Percentiles rank a stretch among this genome's conserved stretches.
Evolutionary conservation across 2,113 vertebrate genomes (phyloP).

Genomic region (Eudorcas thomsonii): DNA sequence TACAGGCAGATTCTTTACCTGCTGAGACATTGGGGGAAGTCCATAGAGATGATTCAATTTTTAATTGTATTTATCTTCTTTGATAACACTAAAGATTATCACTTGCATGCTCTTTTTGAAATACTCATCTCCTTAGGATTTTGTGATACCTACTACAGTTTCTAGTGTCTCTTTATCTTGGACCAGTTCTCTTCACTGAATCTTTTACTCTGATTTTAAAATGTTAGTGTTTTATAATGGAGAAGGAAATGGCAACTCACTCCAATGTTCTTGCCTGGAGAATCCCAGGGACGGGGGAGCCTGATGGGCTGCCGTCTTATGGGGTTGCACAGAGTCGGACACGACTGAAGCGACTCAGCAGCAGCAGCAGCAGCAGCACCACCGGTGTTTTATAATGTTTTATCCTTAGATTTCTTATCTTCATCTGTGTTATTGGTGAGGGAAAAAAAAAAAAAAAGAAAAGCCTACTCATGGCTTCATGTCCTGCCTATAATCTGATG

Average conservation of each 20-base stretch:
- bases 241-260: too few species aligned
- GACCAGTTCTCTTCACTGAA: not conserved
- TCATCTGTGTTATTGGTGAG: not conserved
- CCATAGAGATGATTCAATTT: not conserved
- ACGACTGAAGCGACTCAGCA: too few species aligned
- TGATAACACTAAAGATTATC: not conserved
- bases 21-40: not conserved
- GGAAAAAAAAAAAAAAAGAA: not conserved
- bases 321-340: too few species aligned
- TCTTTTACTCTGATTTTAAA: not conserved
- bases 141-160: not conserved
- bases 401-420: not conserved
- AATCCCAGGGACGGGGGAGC: too few species aligned
- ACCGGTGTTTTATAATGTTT: not conserved
- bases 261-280: too few species aligned
- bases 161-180: not conserved
- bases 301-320: too few species aligned
- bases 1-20: not conserved
- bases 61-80: not conserved
- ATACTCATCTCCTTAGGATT: not conserved
- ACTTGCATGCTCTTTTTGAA: not conserved
- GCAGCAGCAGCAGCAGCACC: too few species aligned
- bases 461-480: not conserved
- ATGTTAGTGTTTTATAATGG: too few species aligned
- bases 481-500: not conserved